Base-by-base conservation (phyloP, 2,888 invertebrate genomes). In the Phortica okadai region DNA sequence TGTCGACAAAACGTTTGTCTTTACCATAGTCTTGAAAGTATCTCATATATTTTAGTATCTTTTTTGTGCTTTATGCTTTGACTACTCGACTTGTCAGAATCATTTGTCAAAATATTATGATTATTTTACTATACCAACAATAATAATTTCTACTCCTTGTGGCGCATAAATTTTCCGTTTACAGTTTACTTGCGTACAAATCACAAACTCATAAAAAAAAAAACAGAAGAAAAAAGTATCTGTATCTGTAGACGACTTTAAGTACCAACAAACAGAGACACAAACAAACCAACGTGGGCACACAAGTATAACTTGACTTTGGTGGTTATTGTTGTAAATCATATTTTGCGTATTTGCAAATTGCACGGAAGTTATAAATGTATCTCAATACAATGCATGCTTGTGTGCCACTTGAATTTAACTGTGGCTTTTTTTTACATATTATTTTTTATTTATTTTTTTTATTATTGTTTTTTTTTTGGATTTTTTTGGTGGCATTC, bases 91-190 rank as follows among this genome's bases (percentile, higher is more conserved):
- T 75, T 77, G 81, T 73, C 77, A 80, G 78, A 81, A 78, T 76
- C 83, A 88, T 88, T 88, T 88, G 88, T 84, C 87, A 84, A 80
- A 79, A 82, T 74, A 76, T 72, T 72, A 54, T 72, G 54, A 14
- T 72, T 72, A 72, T 50, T 50, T 50, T 8, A 6, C 10, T 50
- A 6, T 50, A 14, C 50, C 50, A 50, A 50, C 10, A 50, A 50
- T 14, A 50, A 14, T 50, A 50, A 8, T 50, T 50, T 50, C 6
- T 50, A 11, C 14, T 50, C 11, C 64, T 14, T 64, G 33, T 64
- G 14, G 10, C 41, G 64, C 64, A 64, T 64, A 64, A 64, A 64
- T 64, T 64, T 33, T 64, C 33, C 64, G 25, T 59, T 8, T 14
- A 25, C 21, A 21, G 21, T 21, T 21, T 21, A 21, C 45, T 6